A percentile compares a stretch with the other conserved stretches of the same genome.
Evolutionary conservation across 2,797 vertebrate species (phyloP).

Genomic region (Todus mexicanus): DNA sequence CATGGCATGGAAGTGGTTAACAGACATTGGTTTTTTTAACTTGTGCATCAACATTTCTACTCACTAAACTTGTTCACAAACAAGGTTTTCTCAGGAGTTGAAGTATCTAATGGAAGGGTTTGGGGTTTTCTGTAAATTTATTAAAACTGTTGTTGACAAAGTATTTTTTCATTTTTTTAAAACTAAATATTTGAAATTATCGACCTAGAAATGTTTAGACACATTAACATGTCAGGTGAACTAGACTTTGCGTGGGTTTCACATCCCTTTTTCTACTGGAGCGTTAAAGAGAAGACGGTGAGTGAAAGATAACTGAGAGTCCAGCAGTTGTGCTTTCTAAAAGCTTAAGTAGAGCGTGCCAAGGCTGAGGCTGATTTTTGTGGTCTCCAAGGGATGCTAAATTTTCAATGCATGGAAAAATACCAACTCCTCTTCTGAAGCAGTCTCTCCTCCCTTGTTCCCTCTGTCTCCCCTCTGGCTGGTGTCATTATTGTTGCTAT

Average conservation of each 20-base stretch:
- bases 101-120: neutral
- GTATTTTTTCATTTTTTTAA: neutral
- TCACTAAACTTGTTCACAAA: neutral
- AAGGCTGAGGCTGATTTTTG: constrained; percentile 16
- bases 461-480: constrained; percentile 7
- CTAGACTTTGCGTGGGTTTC: neutral
- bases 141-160: neutral
- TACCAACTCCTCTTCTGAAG: constrained; percentile 54
- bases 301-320: constrained; percentile 15
- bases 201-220: neutral
- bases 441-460: neutral
- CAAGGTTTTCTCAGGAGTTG: neutral
- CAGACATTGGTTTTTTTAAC: neutral
- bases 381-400: constrained; percentile 41
- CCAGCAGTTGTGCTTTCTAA: constrained; percentile 44
- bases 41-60: neutral
- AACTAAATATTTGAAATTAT: neutral
- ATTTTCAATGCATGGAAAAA: constrained; percentile 64
- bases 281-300: constrained; percentile 22
- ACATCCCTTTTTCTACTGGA: neutral
- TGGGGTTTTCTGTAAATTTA: neutral
- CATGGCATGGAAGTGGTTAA: neutral
- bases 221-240: neutral
- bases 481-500: constrained; percentile 78
- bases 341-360: constrained; percentile 46